These are phyloP conservation scores for Gymnoscopelus microlampas DNA, from an alignment of 2,797 vertebrate genomes.

Conservation along the genomic window DNA sequence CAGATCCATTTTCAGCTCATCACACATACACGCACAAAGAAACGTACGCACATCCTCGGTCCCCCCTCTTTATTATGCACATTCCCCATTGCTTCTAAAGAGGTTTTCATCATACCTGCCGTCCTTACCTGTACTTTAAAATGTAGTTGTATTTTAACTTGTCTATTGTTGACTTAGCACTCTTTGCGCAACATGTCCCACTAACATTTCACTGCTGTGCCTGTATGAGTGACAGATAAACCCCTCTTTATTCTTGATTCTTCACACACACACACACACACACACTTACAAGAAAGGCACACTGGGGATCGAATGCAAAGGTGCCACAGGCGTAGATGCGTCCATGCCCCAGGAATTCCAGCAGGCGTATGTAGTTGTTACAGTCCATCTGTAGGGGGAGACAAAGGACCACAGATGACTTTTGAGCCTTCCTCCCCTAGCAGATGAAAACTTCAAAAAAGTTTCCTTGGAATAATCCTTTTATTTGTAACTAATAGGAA, in stretches of 20 bases:
- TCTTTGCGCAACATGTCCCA: no score
- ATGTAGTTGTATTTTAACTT: no score
- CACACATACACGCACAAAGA: background rate
- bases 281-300: conserved; percentile 86
- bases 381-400: conserved; percentile 85
- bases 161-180: no score
- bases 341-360: conserved; percentile 83
- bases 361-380: conserved; percentile 88
- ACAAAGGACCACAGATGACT: conserved; percentile 56
- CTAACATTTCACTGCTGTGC: no score
- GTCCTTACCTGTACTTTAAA: no score
- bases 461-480: no score
- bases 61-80: background rate
- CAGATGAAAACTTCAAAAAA: no score
- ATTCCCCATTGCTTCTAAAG: background rate
- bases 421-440: no score
- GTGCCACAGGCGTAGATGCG: conserved; percentile 89
- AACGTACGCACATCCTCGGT: background rate
- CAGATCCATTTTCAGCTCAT: conserved; percentile 13
- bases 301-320: conserved; percentile 91
- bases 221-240: no score
- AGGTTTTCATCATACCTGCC: no score
- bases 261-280: conserved; percentile 48
- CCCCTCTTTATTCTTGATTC: no score
- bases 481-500: no score